Base-by-base conservation (phyloP, 2,888 invertebrate genomes). In the Drosophila nr. fundita region DNA sequence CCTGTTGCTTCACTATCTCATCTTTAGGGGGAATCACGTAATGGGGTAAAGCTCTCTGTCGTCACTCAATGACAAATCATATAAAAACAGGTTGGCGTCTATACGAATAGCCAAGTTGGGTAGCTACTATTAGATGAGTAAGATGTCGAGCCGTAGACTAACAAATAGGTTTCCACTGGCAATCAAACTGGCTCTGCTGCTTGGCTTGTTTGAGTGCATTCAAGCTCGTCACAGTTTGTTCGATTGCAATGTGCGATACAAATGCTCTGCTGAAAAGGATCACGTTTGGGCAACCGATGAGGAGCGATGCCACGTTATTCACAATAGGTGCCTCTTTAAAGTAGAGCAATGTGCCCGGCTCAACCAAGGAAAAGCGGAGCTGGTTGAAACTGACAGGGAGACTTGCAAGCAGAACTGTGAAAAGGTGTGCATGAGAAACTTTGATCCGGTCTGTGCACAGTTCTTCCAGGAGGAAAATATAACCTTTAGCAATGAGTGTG, bases 281-380 rank as follows among this genome's bases (percentile, higher is more conserved):
- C 29, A 53, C 24, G 52, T 76, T 8, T 82, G 73, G 73, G 73
- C 78, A 18, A 68, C 68, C n/a, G 75, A 78, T 52, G 68, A 55
- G 15, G 61, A 73, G 36, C 73, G 61, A 1, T 73, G 73, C 40
- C 54, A 73, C 32, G 36, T 73, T 1, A 53, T 73, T 10, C 64
- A 62, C 2, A 73, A 73, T 15, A 32, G 11, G 0, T 73, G 73
- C 15, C 27, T 66, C 13, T 21, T 66, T 5, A 32, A 15, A 30
- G 59, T 53, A 6, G 73, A 66, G 10, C 66, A 73, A 36, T 73
- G 73, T 36, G 60, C 57, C 4, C 73, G 73, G 1, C 29, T 7
- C 5, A 27, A n/a, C 2, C 18, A 53, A 11, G 66, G 53, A 15
- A 48, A 11, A 13, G n/a, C 57, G 8, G 62, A 73, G 38, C 45